Conservation (phyloP, 2,797 vertebrate genomes). For the Poecilia gillii region DNA sequence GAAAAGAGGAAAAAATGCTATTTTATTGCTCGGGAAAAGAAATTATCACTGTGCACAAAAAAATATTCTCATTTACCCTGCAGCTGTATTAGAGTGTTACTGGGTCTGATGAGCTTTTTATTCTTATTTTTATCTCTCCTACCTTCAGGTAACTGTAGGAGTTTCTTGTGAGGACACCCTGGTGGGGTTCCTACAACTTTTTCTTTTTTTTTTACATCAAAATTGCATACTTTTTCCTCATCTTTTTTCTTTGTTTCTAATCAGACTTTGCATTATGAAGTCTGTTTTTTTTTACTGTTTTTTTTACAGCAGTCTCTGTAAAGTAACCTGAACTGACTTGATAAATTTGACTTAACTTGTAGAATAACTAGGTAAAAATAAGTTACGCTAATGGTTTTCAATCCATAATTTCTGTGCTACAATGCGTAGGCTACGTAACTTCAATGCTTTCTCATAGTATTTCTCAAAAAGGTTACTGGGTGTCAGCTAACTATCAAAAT, state of each 20-base stretch:
- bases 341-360: neutral
- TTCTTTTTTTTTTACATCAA: neutral
- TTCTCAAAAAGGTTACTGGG: neutral
- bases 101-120: constrained; percentile 10
- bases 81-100: constrained; percentile 10
- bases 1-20: neutral
- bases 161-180: neutral
- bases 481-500: neutral
- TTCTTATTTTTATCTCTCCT: constrained; percentile 10
- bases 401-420: neutral
- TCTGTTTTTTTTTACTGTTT: neutral
- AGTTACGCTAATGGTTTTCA: neutral
- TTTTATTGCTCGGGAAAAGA: constrained; percentile 4
- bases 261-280: neutral
- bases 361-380: neutral
- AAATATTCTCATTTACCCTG: constrained; percentile 27
- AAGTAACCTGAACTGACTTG: neutral
- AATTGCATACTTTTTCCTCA: neutral
- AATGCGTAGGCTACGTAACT: neutral
- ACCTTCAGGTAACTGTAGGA: neutral
- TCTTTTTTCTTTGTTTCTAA: neutral
- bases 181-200: neutral
- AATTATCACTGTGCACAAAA: constrained; percentile 17
- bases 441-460: neutral
- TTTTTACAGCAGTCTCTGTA: neutral